Conservation (phyloP, 2,113 vertebrate species). For the Otus sunia region DNA sequence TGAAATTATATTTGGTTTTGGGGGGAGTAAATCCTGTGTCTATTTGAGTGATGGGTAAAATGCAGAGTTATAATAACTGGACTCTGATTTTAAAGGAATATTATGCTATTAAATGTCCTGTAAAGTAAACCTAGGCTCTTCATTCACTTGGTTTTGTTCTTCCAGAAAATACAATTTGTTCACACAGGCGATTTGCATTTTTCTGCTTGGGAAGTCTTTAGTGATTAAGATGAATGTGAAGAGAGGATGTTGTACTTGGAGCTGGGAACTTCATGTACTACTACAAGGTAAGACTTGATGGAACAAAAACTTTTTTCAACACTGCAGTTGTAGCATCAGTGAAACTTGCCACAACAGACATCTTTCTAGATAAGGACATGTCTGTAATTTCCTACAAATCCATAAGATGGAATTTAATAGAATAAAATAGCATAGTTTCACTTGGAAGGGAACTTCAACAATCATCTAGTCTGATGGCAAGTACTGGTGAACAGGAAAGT, state of each 20-base stretch:
- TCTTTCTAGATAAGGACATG: not conserved
- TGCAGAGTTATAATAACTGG: not conserved
- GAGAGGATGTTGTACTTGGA: not conserved
- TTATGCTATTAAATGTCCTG: not conserved
- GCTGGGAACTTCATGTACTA: not conserved
- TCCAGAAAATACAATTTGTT: not conserved
- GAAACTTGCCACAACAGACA: not conserved
- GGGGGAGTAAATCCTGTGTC: not conserved
- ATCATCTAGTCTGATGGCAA: not conserved
- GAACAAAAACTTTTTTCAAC: not conserved
- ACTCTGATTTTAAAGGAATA: not conserved
- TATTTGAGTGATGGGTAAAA: not conserved
- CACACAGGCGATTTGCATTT: not conserved
- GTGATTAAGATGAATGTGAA: not conserved
- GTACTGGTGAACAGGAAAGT: not conserved
- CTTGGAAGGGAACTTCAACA: not conserved
- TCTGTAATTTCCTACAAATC: not conserved
- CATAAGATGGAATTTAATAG: not conserved
- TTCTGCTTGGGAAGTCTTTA: not conserved
- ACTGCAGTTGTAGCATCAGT: not conserved
- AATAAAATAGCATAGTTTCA: not conserved
- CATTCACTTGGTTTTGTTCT: not conserved
- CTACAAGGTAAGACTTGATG: not conserved
- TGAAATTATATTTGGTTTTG: not conserved
- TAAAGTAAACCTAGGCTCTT: not conserved